phyloP scores from a whole-genome alignment of 1,140 invertebrate genomes.

The Lepidostoma basale region DNA sequence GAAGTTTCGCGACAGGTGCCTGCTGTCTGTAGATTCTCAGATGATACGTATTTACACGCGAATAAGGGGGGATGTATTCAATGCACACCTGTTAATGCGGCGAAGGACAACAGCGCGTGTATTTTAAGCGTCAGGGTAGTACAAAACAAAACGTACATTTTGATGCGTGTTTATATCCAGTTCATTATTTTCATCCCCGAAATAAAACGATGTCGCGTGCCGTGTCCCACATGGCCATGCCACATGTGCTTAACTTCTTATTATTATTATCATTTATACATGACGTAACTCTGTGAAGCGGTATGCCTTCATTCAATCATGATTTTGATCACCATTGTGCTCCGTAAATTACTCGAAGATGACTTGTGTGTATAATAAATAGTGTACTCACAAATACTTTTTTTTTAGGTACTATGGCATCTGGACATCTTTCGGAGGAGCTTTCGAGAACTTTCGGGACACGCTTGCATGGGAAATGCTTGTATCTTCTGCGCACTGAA shows the following conservation, averaged over 20 bases:
- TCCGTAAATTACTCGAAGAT: too few species aligned
- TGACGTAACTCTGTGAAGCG: constrained; percentile 1
- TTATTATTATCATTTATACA: neutral
- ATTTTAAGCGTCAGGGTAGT: neutral
- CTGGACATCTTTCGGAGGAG: constrained; percentile 94
- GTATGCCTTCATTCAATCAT: neutral
- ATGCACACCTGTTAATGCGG: constrained; percentile 19
- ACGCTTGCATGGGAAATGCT: constrained; percentile 92
- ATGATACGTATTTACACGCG: constrained; percentile 9
- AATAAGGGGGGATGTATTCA: neutral
- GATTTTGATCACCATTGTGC: too few species aligned
- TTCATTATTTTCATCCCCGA: too few species aligned
- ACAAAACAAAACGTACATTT: neutral
- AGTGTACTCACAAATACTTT: too few species aligned
- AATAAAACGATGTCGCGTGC: constrained; percentile 8
- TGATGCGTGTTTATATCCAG: neutral
- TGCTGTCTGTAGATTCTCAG: neutral
- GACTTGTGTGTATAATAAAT: too few species aligned
- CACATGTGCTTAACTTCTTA: neutral
- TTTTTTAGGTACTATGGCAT: constrained; percentile 90
- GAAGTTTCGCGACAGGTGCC: constrained; percentile 25
- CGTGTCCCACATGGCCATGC: neutral
- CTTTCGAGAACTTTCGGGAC: constrained; percentile 88
- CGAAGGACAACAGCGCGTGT: constrained; percentile 7
- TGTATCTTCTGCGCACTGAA: constrained; percentile 97